Evolutionary conservation across 1,140 invertebrate species (phyloP).

Genomic region (Mizuhopecten yessoensis): DNA sequence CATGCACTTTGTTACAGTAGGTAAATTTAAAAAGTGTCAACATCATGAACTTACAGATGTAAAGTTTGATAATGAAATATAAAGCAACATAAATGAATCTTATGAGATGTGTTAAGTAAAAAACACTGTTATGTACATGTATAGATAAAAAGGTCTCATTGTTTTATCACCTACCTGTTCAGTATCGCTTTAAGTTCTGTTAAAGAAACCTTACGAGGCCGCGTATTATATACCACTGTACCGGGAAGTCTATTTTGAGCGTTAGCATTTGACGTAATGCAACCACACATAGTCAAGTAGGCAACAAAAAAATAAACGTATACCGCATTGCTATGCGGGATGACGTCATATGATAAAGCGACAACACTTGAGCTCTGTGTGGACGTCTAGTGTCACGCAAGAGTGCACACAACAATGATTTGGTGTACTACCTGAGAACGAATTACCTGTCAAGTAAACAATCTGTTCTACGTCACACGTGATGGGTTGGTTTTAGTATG

Average conservation of each 20-base stretch:
- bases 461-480: not conserved
- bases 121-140: not conserved
- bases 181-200: not conserved
- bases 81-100: no score
- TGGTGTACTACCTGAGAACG: not conserved
- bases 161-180: not conserved
- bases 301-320: conserved; percentile 17
- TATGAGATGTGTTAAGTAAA: no score
- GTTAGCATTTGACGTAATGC: not conserved
- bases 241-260: conserved; percentile 22
- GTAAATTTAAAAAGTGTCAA: no score
- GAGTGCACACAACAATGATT: not conserved
- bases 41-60: no score
- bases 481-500: not conserved
- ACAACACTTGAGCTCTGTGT: conserved; percentile 25
- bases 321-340: not conserved
- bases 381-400: not conserved
- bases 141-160: not conserved
- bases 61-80: no score
- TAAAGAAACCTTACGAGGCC: not conserved
- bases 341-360: conserved; percentile 23
- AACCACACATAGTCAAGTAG: not conserved
- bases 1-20: no score
- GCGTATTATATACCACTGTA: not conserved
- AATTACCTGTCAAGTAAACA: conserved; percentile 3